Base-by-base conservation (phyloP, 53 echinoderm and acorn worm genomes). In the Crossaster papposus region DNA sequence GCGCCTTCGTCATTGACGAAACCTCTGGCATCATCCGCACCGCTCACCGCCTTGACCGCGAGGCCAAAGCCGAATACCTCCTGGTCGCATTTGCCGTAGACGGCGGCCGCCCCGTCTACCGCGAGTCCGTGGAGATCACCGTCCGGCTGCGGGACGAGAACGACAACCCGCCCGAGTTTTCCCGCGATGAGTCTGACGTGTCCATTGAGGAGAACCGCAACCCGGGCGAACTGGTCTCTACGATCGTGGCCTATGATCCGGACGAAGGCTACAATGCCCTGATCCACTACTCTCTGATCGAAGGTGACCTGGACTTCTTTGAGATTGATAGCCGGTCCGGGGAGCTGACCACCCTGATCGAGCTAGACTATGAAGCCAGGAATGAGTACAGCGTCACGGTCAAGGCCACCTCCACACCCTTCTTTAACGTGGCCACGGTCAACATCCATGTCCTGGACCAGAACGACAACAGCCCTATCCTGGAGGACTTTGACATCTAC, bases 1-100 rank as follows among this genome's bases (percentile, higher is more conserved):
- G 99, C 14, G 92, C 94, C 14, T 99, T 99, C 72, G 90, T 93
- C 29, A 99, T 99, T 76, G 99, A 99, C 28, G 92, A 94, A 77
- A 89, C 93, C 34, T 90, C 96, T 9, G 99, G 99, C n/a, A 89
- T 96, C 83, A 96, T 99, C 54, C 96, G 99, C 1, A 93, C 96
- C 11, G 95, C 89, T 33, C 65, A 89, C 79, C 90, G 83, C 24
- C 91, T 99, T 24, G 99, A 99, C 72, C 96, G 99, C 14, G 99
- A 99, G 81, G 81, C 89, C 62, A 87, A 72, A 14, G 77, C 96
- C 14, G 93, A 93, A 75, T 99, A 99, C 90, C 70, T 68, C 77
- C 90, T 99, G 37, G 92, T 96, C 1, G 99, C 96, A 0, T 82
- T 75, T 77, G 99, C 96, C 6, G 91, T 83, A 36, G 99, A 99